These are phyloP conservation scores for Penaeus indicus DNA, from an alignment of 1,140 invertebrate species.

Conservation along the genomic window DNA sequence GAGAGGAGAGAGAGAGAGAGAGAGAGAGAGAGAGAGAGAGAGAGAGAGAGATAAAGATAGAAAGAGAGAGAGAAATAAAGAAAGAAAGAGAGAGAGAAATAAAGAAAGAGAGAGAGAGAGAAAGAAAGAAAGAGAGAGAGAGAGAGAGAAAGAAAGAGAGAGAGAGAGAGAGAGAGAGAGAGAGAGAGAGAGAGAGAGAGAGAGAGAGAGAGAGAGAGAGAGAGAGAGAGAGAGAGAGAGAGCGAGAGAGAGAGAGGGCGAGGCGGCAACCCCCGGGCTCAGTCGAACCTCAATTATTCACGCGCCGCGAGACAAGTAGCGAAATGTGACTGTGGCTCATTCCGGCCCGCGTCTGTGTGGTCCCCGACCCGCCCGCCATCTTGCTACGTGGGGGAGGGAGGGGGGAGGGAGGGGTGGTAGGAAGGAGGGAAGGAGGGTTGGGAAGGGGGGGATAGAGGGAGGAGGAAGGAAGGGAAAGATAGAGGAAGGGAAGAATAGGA, in stretches of 20 bases:
- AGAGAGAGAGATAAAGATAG: neutral
- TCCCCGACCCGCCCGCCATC: no score
- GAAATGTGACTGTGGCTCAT: no score
- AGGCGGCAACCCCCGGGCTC: no score
- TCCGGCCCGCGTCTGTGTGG: no score
- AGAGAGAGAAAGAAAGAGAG: neutral
- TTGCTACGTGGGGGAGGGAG: neutral
- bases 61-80: neutral
- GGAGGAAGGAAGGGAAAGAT: neutral
- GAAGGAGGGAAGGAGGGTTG: neutral
- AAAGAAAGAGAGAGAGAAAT: neutral
- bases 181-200: neutral
- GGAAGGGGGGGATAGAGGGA: neutral
- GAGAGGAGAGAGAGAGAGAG: neutral
- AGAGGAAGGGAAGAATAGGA: neutral
- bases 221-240: no score
- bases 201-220: no score
- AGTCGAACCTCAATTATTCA: no score
- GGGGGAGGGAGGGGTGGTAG: neutral
- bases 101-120: neutral
- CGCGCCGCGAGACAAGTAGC: no score
- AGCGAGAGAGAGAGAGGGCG: no score
- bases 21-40: neutral
- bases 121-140: neutral
- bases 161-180: slow-evolving; percentile 2